Evolutionary conservation across 2,888 invertebrate genomes (phyloP), one percentile per base, ranked within the genome.

Genomic region (Apodemia zela): DNA sequence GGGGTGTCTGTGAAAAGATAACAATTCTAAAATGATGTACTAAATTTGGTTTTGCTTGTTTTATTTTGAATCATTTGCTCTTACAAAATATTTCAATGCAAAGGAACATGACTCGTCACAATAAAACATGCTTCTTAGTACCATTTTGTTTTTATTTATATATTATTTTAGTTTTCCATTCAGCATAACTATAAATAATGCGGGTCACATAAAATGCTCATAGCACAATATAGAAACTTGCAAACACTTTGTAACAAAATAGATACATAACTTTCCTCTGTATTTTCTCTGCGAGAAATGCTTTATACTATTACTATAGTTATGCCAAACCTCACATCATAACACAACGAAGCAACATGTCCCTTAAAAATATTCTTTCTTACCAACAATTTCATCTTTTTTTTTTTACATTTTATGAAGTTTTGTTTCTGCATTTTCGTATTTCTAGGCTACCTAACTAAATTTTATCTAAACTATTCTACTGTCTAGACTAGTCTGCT

Each of bases 291-390:
- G 87, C 78, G 90, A 90, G 89, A 88, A 87, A 82, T 81, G 84
- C 81, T 80, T 42, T 42, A 42, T 42, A 85, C 84, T 84, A 87
- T 88, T 88, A 90, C 81, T 83, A 89, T 91, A 90, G 91, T 92
- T 90, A 90, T 89, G 92, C 92, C 90, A 88, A 91, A 92, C 85
- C 84, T 76, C 86, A 85, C 84, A 81, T 78, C 85, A 83, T 87
- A 91, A 92, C 89, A 87, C 86, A 91, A 91, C 88, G 87, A 91
- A 90, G 92, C 92, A 89, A 92, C 90, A 90, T 89, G 89, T 89
- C 83, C 90, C 89, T 90, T 93, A 93, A 93, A 93, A 93, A 93
- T 93, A 93, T 89, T 92, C 93, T 93, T 92, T 93, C 92, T 93
- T 92, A 93, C 89, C 89, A 90, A 93, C 93, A 92, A 93, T 92